Percentiles rank a stretch among this genome's conserved stretches.
phyloP scores from a whole-genome alignment of 2,113 vertebrate species.

The Apaloderma vittatum region DNA sequence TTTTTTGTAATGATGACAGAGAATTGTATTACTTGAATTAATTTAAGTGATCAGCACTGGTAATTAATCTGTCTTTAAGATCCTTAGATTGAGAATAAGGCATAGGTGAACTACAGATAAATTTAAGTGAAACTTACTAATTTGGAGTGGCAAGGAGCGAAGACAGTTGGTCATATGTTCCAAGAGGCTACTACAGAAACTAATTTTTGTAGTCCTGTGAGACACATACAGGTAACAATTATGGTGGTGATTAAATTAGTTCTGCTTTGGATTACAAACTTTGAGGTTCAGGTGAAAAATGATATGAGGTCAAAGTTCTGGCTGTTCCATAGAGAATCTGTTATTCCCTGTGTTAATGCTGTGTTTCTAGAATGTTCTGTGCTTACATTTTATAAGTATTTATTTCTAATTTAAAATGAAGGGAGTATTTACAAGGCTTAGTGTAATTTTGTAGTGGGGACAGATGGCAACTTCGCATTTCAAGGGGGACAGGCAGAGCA shows the following conservation, averaged over 20 bases:
- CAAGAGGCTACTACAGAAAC: background rate
- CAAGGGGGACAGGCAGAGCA: background rate
- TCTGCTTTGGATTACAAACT: background rate
- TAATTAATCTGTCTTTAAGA: background rate
- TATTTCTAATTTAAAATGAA: background rate
- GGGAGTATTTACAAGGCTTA: background rate
- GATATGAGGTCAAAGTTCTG: background rate
- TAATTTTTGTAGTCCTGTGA: background rate
- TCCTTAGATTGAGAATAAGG: background rate
- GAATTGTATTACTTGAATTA: background rate
- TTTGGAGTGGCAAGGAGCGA: background rate
- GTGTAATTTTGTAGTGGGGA: background rate
- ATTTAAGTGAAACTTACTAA: background rate
- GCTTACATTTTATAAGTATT: background rate
- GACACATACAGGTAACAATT: background rate
- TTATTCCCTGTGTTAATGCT: background rate
- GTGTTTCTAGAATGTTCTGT: slow-evolving; percentile 24
- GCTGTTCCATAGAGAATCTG: slow-evolving; percentile 51
- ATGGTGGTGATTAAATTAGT: background rate
- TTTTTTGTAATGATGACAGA: background rate
- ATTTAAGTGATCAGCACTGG: background rate
- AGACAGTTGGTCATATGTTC: background rate
- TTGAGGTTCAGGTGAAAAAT: background rate
- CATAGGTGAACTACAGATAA: background rate
- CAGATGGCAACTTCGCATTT: background rate